phyloP scores from a whole-genome alignment of 2,888 invertebrate genomes.

The Yponomeuta malinellus region DNA sequence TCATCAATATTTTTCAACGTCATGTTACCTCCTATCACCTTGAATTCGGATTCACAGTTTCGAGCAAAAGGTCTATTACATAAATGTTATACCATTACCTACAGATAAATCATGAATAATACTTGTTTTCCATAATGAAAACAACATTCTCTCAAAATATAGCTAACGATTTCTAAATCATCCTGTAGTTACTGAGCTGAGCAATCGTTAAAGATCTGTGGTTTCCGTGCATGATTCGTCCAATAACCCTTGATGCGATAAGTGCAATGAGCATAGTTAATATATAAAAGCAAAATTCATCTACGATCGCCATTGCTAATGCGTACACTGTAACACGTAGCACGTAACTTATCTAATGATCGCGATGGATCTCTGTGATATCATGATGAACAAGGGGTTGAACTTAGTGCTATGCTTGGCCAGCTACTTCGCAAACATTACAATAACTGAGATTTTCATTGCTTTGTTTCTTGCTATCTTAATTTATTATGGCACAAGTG shows the following conservation, averaged over 20 bases:
- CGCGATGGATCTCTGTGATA: not conserved
- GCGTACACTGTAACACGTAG: not conserved
- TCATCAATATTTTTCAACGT: too few species aligned
- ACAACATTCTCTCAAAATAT: too few species aligned
- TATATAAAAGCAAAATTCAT: not conserved
- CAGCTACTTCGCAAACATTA: not conserved
- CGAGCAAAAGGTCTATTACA: too few species aligned
- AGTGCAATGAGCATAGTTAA: not conserved
- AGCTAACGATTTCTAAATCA: too few species aligned
- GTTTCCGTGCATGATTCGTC: not conserved
- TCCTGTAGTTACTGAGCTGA: too few species aligned
- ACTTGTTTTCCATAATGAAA: too few species aligned
- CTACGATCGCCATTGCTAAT: not conserved
- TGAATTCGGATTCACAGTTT: too few species aligned
- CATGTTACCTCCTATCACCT: too few species aligned
- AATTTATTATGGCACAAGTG: slow-evolving; percentile 18
- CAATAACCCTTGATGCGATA: not conserved
- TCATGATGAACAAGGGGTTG: not conserved
- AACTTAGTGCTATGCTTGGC: not conserved
- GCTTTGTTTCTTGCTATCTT: not conserved
- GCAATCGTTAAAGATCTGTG: not conserved
- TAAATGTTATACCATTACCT: too few species aligned
- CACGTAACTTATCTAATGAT: not conserved
- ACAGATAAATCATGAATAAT: too few species aligned
- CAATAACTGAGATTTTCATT: not conserved